These are phyloP conservation scores for Trematomus loennbergii DNA, from an alignment of 2,113 vertebrate species.

Conservation along the genomic window DNA sequence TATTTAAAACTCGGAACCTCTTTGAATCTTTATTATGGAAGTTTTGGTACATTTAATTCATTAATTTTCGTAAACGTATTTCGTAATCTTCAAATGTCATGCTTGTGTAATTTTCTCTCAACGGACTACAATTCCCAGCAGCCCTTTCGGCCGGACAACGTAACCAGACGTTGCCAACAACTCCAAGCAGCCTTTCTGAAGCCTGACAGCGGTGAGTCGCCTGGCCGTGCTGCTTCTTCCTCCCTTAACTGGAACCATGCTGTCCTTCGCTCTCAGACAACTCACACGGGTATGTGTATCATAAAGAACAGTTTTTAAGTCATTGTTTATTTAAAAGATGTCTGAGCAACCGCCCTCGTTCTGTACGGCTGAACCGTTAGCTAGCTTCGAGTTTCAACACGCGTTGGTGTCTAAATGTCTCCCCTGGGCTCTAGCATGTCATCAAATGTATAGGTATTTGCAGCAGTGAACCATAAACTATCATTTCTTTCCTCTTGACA, in stretches of 20 bases:
- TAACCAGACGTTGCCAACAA: constrained; percentile 24
- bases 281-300: constrained; percentile 72
- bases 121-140: constrained; percentile 71
- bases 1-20: too few relatives aligned
- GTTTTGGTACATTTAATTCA: too few relatives aligned
- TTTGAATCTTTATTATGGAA: too few relatives aligned
- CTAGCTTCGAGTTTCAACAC: constrained; percentile 13
- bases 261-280: constrained; percentile 76
- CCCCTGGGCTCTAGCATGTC: background rate
- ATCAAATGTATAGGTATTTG: background rate
- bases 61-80: too few relatives aligned
- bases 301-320: background rate
- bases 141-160: constrained; percentile 22
- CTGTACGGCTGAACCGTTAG: background rate
- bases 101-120: background rate
- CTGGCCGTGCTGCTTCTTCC: constrained; percentile 27
- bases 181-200: constrained; percentile 14
- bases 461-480: background rate
- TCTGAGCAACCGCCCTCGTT: background rate
- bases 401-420: background rate
- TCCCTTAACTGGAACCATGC: constrained; percentile 72
- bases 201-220: constrained; percentile 22
- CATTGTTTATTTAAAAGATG: background rate
- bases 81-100: too few relatives aligned
- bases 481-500: too few relatives aligned